Evolutionary conservation across 1,140 invertebrate genomes (phyloP).

Genomic region (Cherax destructor): DNA sequence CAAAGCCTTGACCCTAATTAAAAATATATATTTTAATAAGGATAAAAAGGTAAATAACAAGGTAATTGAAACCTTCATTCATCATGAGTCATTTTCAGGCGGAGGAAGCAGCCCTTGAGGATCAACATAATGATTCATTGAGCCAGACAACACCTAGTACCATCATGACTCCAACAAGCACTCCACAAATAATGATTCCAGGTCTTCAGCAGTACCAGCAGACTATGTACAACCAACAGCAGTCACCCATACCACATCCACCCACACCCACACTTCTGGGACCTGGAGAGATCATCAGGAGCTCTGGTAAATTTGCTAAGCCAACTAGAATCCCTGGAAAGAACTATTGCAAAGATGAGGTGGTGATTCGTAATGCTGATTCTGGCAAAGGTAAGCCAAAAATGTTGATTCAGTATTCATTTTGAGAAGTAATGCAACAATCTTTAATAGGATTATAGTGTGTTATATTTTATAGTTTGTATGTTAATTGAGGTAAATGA

Average conservation of each 20-base stretch:
- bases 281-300: constrained; percentile 89
- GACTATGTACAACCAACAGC: constrained; percentile 66
- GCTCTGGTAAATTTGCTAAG: constrained; percentile 90
- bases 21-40: too few relatives aligned
- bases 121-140: constrained; percentile 30
- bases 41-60: too few relatives aligned
- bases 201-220: constrained; percentile 63
- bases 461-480: too few relatives aligned
- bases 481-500: too few relatives aligned
- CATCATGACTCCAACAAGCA: constrained; percentile 51
- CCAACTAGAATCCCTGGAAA: constrained; percentile 93
- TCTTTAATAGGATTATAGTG: too few relatives aligned
- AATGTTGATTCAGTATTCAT: too few relatives aligned
- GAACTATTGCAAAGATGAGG: constrained; percentile 94
- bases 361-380: constrained; percentile 93
- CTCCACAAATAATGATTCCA: constrained; percentile 42
- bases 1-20: too few relatives aligned
- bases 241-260: constrained; percentile 25
- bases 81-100: constrained; percentile 13
- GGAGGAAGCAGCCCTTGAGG: constrained; percentile 63
- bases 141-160: constrained; percentile 17
- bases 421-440: too few relatives aligned
- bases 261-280: constrained; percentile 77
- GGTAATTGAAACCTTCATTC: neutral
- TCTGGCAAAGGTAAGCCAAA: constrained; percentile 90